A percentile compares a stretch with the other conserved stretches of the same genome.
phyloP scores from a whole-genome alignment of 2,113 vertebrate genomes.

The Scopus umbretta region DNA sequence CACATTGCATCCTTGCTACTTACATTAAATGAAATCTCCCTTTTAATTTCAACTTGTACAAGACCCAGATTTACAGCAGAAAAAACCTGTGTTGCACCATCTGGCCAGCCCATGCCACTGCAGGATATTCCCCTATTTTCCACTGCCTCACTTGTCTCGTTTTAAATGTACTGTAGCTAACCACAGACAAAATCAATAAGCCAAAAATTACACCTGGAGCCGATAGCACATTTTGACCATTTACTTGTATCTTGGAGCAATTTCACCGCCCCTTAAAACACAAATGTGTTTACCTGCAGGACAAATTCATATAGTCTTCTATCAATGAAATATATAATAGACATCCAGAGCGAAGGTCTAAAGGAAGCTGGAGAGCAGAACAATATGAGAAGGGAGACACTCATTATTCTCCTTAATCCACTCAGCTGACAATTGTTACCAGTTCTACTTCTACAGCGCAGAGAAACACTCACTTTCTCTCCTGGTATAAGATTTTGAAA shows the following conservation, averaged over 20 bases:
- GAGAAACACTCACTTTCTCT: neutral
- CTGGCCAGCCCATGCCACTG: neutral
- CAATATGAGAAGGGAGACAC: neutral
- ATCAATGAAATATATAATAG: neutral
- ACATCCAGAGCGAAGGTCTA: neutral
- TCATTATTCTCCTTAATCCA: neutral
- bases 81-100: neutral
- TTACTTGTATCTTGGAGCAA: neutral
- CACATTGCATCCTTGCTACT: neutral
- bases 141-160: neutral
- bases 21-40: neutral
- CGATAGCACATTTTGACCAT: neutral
- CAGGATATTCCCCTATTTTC: neutral
- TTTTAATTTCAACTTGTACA: neutral
- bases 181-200: neutral
- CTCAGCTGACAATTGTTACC: neutral
- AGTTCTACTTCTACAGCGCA: neutral
- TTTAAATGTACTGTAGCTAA: neutral
- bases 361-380: neutral
- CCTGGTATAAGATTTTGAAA: neutral
- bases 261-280: neutral
- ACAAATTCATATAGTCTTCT: neutral
- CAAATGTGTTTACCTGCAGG: neutral
- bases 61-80: neutral
- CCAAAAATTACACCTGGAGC: neutral